phyloP scores from a whole-genome alignment of 2,113 vertebrate species.

The Nothocercus julius region DNA sequence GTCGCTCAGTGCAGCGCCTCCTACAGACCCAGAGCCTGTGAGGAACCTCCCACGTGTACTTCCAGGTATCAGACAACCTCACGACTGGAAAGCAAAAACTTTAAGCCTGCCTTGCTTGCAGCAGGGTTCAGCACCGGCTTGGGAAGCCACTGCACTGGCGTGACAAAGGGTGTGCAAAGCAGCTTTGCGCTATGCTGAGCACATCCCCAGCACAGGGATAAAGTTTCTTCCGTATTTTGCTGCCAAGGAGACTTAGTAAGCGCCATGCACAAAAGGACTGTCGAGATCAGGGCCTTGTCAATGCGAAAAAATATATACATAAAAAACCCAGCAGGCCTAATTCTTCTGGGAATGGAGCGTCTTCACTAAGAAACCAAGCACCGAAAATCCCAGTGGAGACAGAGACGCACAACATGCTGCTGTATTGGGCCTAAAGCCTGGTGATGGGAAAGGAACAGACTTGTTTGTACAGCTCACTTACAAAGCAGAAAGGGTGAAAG shows the following conservation, averaged over 20 bases:
- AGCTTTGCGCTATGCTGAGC: not conserved
- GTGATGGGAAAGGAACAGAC: not conserved
- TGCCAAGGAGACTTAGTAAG: not conserved
- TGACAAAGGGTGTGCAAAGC: not conserved
- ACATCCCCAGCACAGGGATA: not conserved
- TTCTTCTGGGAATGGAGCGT: not conserved
- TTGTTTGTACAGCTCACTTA: not conserved
- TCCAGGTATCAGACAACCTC: not conserved
- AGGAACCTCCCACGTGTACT: not conserved
- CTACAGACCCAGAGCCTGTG: not conserved
- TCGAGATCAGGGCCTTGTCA: not conserved
- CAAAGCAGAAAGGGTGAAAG: not conserved
- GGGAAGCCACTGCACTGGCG: not conserved
- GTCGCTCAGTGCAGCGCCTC: not conserved
- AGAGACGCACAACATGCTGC: rapidly evolving
- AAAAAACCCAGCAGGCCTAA: not conserved
- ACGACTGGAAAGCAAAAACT: not conserved
- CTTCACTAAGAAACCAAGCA: not conserved
- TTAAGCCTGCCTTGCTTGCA: not conserved
- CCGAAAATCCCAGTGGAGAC: not conserved
- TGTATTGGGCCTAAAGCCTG: not conserved
- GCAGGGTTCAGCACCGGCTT: not conserved
- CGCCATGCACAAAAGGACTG: not conserved
- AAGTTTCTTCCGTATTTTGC: not conserved
- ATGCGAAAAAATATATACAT: not conserved